A percentile compares a stretch with the other conserved stretches of the same genome.
phyloP scores from a whole-genome alignment of 2,113 vertebrate genomes.

The Thalassarche chlororhynchos region DNA sequence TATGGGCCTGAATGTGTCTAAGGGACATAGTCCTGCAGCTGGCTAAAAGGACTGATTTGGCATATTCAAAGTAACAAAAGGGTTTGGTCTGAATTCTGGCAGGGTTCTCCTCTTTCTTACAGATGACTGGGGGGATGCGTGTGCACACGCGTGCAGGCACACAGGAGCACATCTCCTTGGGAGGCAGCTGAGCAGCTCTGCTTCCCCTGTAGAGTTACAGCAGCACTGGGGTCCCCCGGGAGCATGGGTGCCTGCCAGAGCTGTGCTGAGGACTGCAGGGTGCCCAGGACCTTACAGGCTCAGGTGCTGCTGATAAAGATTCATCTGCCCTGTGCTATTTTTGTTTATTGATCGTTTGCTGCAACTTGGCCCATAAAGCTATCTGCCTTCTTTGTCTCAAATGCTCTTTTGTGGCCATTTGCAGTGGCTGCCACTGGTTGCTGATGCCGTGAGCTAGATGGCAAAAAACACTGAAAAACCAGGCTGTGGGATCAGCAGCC shows the following conservation, averaged over 20 bases:
- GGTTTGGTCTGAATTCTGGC: background rate
- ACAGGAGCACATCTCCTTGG: background rate
- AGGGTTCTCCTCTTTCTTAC: background rate
- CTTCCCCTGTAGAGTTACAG: background rate
- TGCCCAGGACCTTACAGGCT: background rate
- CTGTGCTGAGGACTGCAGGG: background rate
- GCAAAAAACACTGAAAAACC: background rate
- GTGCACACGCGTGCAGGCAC: fast-evolving
- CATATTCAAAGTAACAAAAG: background rate
- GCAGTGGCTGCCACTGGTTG: background rate
- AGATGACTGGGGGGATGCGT: background rate
- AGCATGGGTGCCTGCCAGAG: background rate
- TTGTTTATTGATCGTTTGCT: background rate
- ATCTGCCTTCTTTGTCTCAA: background rate
- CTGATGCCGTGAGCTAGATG: background rate
- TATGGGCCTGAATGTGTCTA: background rate
- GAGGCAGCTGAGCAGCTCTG: background rate
- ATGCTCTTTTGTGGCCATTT: background rate
- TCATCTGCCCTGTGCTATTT: background rate
- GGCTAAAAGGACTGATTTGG: background rate
- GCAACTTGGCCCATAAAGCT: background rate
- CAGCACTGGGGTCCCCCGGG: fast-evolving
- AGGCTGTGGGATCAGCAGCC: background rate
- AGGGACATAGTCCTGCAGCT: background rate
- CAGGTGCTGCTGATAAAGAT: background rate